phyloP scores from a whole-genome alignment of 2,888 invertebrate genomes.

The Cosmorhoe ocellata region DNA sequence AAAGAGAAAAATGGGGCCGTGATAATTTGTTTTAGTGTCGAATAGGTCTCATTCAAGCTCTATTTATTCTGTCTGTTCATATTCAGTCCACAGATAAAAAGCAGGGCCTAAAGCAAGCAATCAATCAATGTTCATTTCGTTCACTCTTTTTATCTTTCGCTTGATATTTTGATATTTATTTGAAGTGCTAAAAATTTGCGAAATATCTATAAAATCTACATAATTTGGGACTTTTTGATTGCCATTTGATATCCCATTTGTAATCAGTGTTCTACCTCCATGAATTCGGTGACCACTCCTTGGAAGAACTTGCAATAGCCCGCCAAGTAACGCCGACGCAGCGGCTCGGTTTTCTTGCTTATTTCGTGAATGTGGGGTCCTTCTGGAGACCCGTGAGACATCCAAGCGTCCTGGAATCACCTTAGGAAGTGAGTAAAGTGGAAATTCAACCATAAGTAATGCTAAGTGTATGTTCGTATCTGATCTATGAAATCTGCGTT shows the following conservation, averaged over 20 bases:
- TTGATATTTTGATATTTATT: constrained; percentile 20
- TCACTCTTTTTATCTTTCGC: constrained; percentile 18
- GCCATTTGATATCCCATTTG: neutral
- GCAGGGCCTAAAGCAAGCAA: too few species aligned
- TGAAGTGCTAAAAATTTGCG: constrained; percentile 7
- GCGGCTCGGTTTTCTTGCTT: constrained; percentile 32
- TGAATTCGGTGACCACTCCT: neutral
- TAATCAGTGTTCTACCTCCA: neutral
- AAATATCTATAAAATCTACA: constrained; percentile 4
- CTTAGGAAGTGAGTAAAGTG: constrained; percentile 25
- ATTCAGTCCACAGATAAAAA: too few species aligned
- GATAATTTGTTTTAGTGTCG: too few species aligned
- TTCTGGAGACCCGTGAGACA: neutral
- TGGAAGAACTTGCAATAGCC: constrained; percentile 5
- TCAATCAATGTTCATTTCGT: neutral
- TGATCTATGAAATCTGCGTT: constrained; percentile 29
- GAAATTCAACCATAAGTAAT: neutral
- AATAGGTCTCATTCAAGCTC: too few species aligned
- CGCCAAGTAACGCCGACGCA: constrained; percentile 24
- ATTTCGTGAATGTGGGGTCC: constrained; percentile 19
- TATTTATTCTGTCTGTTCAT: too few species aligned
- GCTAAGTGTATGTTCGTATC: neutral
- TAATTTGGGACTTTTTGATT: neutral
- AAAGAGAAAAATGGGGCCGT: too few species aligned
- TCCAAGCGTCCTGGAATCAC: constrained; percentile 2